Percentiles rank a stretch among this genome's conserved stretches.
These are phyloP conservation scores for Phlogophora meticulosa DNA, from an alignment of 2,888 invertebrate genomes.

Conservation along the genomic window DNA sequence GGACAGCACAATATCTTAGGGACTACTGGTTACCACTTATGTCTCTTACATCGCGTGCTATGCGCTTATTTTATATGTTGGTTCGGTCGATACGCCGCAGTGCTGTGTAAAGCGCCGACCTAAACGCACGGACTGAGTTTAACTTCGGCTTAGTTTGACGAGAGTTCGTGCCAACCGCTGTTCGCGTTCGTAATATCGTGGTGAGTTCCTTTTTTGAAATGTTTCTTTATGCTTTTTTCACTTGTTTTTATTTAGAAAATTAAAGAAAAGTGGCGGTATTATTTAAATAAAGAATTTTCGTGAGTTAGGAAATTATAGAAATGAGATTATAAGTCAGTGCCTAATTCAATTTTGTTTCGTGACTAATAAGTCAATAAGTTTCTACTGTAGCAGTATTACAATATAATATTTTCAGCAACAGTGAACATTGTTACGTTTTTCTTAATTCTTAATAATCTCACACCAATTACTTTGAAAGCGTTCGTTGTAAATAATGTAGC, in stretches of 20 bases:
- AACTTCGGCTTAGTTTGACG: constrained; percentile 60
- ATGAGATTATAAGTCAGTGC: constrained; percentile 6
- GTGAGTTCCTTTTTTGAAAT: constrained; percentile 58
- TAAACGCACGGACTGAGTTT: constrained; percentile 72
- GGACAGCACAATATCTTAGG: constrained; percentile 65
- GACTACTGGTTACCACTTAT: constrained; percentile 61
- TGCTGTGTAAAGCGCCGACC: constrained; percentile 76
- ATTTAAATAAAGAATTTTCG: constrained; percentile 2
- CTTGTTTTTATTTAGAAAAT: not conserved
- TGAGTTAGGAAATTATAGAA: not conserved
- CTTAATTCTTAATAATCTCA: not conserved
- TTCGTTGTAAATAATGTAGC: constrained; percentile 35
- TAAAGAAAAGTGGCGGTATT: not conserved
- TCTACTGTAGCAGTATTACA: not conserved
- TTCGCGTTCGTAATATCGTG: constrained; percentile 66
- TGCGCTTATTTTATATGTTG: constrained; percentile 77
- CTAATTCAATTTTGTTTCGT: constrained; percentile 25
- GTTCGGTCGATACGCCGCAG: constrained; percentile 88
- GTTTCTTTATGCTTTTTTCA: not conserved
- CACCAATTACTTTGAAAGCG: constrained; percentile 29
- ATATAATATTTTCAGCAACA: not conserved
- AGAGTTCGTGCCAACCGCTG: constrained; percentile 68
- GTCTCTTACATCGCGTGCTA: constrained; percentile 83
- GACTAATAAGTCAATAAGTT: not conserved
- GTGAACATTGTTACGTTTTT: not conserved